These are phyloP conservation scores for Caenorhabditis sinica DNA, from an alignment of 2,888 invertebrate species.

Conservation along the genomic window DNA sequence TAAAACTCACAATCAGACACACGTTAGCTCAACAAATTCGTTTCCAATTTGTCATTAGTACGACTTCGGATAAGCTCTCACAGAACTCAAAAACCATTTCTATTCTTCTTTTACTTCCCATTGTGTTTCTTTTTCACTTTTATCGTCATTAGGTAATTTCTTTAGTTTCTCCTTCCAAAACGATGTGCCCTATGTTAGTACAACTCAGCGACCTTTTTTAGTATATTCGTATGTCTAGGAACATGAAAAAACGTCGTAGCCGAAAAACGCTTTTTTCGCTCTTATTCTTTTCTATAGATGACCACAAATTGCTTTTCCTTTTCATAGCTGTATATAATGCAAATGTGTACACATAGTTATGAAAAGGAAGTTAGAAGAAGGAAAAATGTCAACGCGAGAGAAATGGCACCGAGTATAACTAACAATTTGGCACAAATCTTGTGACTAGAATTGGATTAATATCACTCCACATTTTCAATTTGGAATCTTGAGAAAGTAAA, in stretches of 20 bases:
- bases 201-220: constrained; percentile 19
- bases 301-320: constrained; percentile 59
- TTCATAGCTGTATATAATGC: constrained; percentile 32
- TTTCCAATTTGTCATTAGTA: constrained; percentile 25
- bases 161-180: constrained; percentile 24
- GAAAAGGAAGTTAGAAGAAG: constrained; percentile 38
- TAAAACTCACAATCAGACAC: background rate
- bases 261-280: constrained; percentile 5
- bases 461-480: background rate
- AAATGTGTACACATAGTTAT: constrained; percentile 56
- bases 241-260: constrained; percentile 27
- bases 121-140: background rate
- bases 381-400: background rate
- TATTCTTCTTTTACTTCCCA: background rate
- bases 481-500: background rate
- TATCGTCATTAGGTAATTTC: constrained; percentile 32
- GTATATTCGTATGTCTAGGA: constrained; percentile 39
- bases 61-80: background rate
- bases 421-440: constrained; percentile 11
- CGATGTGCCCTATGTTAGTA: constrained; percentile 47
- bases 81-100: constrained; percentile 3
- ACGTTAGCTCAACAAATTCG: background rate
- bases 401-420: constrained; percentile 7
- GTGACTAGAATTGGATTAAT: constrained; percentile 12
- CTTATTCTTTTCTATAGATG: constrained; percentile 54